Base-by-base conservation (phyloP, 2,797 vertebrate genomes). In the Sus cebifrons region DNA sequence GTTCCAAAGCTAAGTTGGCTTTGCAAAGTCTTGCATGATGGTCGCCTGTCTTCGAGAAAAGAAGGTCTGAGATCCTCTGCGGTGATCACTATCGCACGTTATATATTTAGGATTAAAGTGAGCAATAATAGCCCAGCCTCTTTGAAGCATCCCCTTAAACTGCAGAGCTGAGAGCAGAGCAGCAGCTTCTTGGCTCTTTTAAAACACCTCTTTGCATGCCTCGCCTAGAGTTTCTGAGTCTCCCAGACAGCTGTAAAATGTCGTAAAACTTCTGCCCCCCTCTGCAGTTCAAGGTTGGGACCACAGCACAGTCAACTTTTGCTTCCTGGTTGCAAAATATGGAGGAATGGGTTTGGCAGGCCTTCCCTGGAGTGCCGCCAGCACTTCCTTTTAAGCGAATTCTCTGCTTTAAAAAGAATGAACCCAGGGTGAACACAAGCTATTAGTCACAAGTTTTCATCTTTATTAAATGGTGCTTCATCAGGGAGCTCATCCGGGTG, bases 371-470 rank as follows among this genome's bases (percentile, higher is more conserved):
- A 73, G 5, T 54, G 15, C 15, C 62, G 40, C 78, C 94, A 78
- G 65, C 70, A 54, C 74, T 91, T 32, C 67, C 79, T 91, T 87
- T 93, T 71, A 54, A 88, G 81, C 84, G 74, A 92, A 79, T 49
- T 68, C 92, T 90, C 0, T 83, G 36, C 74, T 94, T 91, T 71
- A 82, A 67, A 91, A 88, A 86, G 58, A 65, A 84, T 84, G 86
- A 93, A 89, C 75, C 77, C 65, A 70, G 85, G 65, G 70, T 85
- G 70, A 83, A 64, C 79, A 89, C 52, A 32, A 62, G 49, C 67
- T 88, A 60, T 91, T 81, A 74, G 75, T 81, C 91, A 95, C 65
- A 64, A 84, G 56, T 75, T 96, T 73, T 78, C 84, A 78, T 73
- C 75, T 70, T 78, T 73, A 58, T 78, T 92, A 89, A 78, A 75